Evolutionary conservation across 2,113 vertebrate species (phyloP).

Genomic region (Colossoma macropomum): DNA sequence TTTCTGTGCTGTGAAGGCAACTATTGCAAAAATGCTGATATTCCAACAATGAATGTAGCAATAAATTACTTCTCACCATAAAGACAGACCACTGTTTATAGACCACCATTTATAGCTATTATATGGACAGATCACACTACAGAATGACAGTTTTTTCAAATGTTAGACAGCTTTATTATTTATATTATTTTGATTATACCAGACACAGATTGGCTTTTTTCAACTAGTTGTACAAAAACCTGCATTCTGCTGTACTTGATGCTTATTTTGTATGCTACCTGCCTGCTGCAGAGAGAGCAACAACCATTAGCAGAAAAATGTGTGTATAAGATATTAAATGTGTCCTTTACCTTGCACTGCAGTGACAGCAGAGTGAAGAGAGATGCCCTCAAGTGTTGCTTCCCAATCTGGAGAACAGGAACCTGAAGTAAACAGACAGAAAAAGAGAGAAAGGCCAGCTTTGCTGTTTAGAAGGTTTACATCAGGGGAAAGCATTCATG

Average conservation of each 20-base stretch:
- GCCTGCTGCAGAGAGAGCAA: background rate
- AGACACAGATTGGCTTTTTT: background rate
- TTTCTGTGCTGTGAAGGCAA: accelerated
- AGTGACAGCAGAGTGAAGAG: background rate
- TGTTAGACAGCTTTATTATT: background rate
- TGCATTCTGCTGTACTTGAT: background rate
- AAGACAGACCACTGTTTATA: too few species aligned
- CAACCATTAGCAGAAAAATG: background rate
- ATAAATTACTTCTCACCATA: too few species aligned
- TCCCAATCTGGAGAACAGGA: background rate
- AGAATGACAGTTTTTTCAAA: background rate
- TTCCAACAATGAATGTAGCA: too few species aligned
- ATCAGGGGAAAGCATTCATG: too few species aligned
- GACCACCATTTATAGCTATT: background rate
- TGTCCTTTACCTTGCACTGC: background rate
- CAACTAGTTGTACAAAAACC: background rate
- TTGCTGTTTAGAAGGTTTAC: too few species aligned
- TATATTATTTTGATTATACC: too few species aligned
- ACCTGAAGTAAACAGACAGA: background rate
- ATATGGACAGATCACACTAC: background rate
- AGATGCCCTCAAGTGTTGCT: background rate
- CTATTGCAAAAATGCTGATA: too few species aligned
- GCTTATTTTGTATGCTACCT: background rate
- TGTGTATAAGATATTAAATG: background rate
- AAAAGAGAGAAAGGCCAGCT: background rate